Evolutionary conservation across 2,888 invertebrate genomes (phyloP), one percentile per base, ranked within the genome.

Genomic region (Lutraria lutraria): DNA sequence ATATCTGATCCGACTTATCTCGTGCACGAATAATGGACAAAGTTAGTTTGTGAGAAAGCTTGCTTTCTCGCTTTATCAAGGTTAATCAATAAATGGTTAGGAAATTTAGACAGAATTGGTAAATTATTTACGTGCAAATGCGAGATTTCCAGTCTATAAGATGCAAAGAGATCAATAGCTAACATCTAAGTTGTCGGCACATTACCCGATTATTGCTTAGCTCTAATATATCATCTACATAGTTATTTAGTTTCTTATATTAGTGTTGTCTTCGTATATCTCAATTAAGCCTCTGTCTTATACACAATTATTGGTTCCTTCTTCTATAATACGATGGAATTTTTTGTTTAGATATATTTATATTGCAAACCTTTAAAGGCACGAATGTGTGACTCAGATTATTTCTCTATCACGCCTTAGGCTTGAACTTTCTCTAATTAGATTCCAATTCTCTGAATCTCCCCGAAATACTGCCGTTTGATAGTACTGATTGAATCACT

Each of bases 91-190:
- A 60, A 34, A 43, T 53, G 60, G 60, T 85, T 85, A 79, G 80
- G 80, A 60, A 79, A 53, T 85, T 80, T 85, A 85, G 85, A 80
- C 79, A 34, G 85, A 85, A 85, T 85, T 85, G 79, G 85, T 85
- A 79, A 85, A 85, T 85, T 85, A 85, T 85, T 85, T 85, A 85
- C 85, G 60, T 85, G 56, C 85, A 85, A 80, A 80, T 80, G 79
- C 85, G 56, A 80, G 85, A 85, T 85, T 80, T 85, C 60, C 76
- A 76, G 29, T 80, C 34, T 79, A 85, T 80, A 85, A 54, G 60
- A 79, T 60, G 80, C 60, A 80, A 25, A 34, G 79, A 25, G 53
- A 85, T 85, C 85, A 29, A 85, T 85, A 60, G 0, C 31, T 43
- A 56, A 34, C 80, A 60, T 80, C 80, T 31, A 31, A 34, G 60